These are phyloP conservation scores for Myotis pilosus DNA, from an alignment of 2,797 vertebrate species.

Conservation along the genomic window DNA sequence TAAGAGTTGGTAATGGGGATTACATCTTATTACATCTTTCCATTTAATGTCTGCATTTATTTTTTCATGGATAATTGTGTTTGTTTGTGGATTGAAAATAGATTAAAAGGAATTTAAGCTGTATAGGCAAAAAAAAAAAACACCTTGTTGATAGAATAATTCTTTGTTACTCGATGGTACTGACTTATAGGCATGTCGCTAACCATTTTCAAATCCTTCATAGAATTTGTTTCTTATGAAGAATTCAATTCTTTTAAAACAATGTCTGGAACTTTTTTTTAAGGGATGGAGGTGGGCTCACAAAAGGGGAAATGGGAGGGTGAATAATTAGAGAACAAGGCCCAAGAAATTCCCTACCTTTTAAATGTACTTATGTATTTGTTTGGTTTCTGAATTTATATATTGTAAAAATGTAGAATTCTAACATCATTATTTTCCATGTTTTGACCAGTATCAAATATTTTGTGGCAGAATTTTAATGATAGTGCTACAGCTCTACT, in stretches of 20 bases:
- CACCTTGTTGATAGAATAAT: neutral
- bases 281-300: neutral
- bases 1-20: neutral
- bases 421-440: slow-evolving; percentile 57
- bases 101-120: slow-evolving; percentile 35
- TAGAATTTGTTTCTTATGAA: slow-evolving; percentile 8
- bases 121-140: neutral
- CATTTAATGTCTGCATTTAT: neutral
- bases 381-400: slow-evolving; percentile 45
- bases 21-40: neutral
- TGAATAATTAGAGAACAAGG: neutral
- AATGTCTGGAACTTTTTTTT: neutral
- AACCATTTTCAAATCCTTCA: neutral
- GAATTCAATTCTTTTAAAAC: slow-evolving; percentile 20
- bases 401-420: slow-evolving; percentile 17
- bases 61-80: slow-evolving; percentile 16
- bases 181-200: neutral
- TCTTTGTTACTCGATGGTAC: neutral
- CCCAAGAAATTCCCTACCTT: neutral
- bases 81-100: slow-evolving; percentile 9
- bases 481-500: slow-evolving; percentile 35
- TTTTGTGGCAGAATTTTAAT: slow-evolving; percentile 61
- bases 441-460: slow-evolving; percentile 59
- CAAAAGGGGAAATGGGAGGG: neutral
- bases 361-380: neutral